Conservation (phyloP, 2,797 vertebrate genomes). For the Gymnoscopelus microlampas region DNA sequence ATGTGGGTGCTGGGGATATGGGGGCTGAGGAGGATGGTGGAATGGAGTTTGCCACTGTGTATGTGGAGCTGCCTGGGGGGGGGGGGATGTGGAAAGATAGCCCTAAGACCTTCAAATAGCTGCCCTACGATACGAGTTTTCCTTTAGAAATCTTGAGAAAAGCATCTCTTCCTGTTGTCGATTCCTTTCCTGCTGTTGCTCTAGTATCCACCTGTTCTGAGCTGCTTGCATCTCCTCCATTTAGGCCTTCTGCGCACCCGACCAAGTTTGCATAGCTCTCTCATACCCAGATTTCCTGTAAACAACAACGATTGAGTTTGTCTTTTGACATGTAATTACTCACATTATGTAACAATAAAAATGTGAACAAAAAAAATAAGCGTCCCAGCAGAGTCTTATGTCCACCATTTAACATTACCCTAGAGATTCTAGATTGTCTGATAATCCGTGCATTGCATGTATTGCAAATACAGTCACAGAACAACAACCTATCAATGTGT, state of each 20-base stretch:
- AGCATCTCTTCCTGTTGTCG: constrained; percentile 1
- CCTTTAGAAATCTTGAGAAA: neutral
- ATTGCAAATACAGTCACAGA: too few species aligned
- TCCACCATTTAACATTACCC: neutral
- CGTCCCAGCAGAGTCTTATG: neutral
- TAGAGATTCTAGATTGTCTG: too few species aligned
- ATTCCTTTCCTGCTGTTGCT: neutral
- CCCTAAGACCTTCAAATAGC: neutral
- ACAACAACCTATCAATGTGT: too few species aligned
- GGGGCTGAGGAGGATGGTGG: too few species aligned
- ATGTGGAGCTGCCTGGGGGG: neutral
- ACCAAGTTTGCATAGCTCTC: too few species aligned
- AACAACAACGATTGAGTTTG: too few species aligned
- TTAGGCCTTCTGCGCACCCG: neutral
- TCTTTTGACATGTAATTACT: too few species aligned
- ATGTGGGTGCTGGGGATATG: too few species aligned
- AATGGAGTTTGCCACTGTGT: neutral
- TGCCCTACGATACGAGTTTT: neutral
- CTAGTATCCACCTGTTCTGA: constrained; percentile 1
- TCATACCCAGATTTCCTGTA: too few species aligned
- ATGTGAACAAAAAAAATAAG: too few species aligned
- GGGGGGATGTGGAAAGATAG: neutral
- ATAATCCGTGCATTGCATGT: too few species aligned
- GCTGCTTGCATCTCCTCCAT: constrained; percentile 1
- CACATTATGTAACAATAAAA: too few species aligned